Percentiles rank a stretch among this genome's conserved stretches.
Evolutionary conservation across 2,113 vertebrate genomes (phyloP).

Genomic region (Otis tarda): DNA sequence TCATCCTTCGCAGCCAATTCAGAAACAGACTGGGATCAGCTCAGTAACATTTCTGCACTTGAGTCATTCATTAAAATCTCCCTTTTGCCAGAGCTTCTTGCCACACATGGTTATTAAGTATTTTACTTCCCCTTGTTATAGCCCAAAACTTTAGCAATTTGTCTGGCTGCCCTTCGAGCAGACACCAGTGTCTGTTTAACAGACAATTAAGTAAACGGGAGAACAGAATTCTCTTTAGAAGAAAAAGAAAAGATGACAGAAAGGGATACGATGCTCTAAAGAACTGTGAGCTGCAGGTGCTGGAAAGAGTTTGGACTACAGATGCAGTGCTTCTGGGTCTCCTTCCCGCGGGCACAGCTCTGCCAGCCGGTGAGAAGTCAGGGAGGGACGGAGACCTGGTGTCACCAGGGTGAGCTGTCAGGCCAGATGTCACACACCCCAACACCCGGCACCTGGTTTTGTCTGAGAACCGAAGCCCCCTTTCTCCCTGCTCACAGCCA

Average conservation of each 20-base stretch:
- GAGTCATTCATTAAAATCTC: slow-evolving; percentile 40
- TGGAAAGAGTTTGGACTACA: not conserved
- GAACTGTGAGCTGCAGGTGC: not conserved
- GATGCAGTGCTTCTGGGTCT: not conserved
- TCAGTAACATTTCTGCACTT: not conserved
- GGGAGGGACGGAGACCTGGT: not conserved
- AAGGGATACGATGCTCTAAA: not conserved
- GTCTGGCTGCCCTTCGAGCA: not conserved
- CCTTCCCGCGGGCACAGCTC: not conserved
- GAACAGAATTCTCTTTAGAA: not conserved
- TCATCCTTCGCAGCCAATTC: slow-evolving; percentile 42
- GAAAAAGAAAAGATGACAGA: not conserved
- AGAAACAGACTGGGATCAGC: not conserved
- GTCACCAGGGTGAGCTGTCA: not conserved
- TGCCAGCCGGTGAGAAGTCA: not conserved
- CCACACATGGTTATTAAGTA: not conserved
- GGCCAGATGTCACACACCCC: not conserved
- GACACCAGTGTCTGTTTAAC: not conserved
- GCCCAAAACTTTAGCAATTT: not conserved
- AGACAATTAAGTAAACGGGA: not conserved
- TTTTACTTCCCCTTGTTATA: not conserved
- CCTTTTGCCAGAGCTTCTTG: not conserved
- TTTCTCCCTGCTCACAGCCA: not conserved
- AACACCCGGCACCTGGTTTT: not conserved
- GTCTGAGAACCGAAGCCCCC: not conserved